Evolutionary conservation across 2,113 vertebrate genomes (phyloP), one percentile per base, ranked within the genome.

Genomic region (Cercocebus atys): DNA sequence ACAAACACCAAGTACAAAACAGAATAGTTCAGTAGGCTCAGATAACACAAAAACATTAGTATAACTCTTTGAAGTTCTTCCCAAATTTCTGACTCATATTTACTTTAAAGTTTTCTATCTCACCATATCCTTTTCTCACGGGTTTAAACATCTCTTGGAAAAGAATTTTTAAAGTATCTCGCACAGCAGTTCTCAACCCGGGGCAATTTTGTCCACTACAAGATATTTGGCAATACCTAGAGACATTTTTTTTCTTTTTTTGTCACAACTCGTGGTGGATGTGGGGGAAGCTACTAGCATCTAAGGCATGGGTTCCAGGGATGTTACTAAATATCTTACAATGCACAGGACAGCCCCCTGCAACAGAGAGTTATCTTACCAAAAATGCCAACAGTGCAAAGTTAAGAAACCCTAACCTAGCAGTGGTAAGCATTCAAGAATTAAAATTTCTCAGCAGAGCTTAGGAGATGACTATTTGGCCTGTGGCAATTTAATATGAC

Each of bases 41-140:
- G 68, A 96, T 76, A 96, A 84, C 61, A 79, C n/a, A 92, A 79
- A 55, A 78, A 73, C 27, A 93, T 90, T 50, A 85, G 87, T 45
- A 10, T 57, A 72, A 61, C 55, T 87, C 78, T 97, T 92, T 92
- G 97, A 97, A 97, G 90, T 61, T 97, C 61, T 92, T 80, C 47
- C 83, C 80, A 93, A 97, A 45, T 61, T 90, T 87, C 70, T 50
- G 87, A 87, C 16, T 89, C 43, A 38, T 86, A 64, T 70, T 93
- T 93, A 76, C 61, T 90, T 94, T 73, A 64, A 87, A 89, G 59
- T 55, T 87, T 64, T 82, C 27, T 13, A 86, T 92, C 27, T 95
- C 20, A 88, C 66, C 64, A 73, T 88, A 86, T 87, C 83, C 45
- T 87, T 96, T 96, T 79, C 61, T 70, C 94, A 92, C 64, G 75